A percentile compares a stretch with the other conserved stretches of the same genome.
Evolutionary conservation across 2,797 vertebrate species (phyloP).

Genomic region (Aselliscus stoliczkanus): DNA sequence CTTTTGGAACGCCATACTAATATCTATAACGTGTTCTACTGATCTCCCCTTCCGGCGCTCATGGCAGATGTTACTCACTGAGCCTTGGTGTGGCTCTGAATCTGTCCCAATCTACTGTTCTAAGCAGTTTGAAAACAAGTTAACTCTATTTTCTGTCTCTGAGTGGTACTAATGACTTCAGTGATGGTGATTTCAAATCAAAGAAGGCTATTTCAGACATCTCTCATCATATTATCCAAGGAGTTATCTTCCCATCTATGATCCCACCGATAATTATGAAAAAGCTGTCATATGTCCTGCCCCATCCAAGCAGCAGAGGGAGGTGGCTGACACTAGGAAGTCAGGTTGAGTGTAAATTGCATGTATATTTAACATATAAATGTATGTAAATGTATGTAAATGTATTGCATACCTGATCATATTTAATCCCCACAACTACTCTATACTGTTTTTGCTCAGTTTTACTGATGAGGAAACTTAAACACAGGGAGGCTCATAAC

Average conservation of each 20-base stretch:
- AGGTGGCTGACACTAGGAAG: neutral
- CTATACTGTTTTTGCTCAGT: neutral
- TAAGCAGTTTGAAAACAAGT: neutral
- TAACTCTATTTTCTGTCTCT: neutral
- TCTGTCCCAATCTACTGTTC: neutral
- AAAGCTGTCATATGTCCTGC: no score
- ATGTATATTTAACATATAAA: neutral
- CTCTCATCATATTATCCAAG: neutral
- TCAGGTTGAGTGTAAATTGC: neutral
- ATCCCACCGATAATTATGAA: neutral
- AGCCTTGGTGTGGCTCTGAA: neutral
- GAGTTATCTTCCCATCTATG: neutral
- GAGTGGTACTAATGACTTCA: neutral
- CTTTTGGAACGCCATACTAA: neutral
- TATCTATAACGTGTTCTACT: neutral
- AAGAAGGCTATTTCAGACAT: neutral
- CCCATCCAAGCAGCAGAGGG: neutral
- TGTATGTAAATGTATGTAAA: no score
- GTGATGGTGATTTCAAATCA: neutral
- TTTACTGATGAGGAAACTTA: neutral
- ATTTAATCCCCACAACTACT: neutral
- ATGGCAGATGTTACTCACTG: neutral
- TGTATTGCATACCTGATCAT: neutral
- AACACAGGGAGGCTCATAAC: neutral
- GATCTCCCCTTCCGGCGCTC: neutral